These are phyloP conservation scores for Ptychochromis oligacanthus DNA, from an alignment of 2,113 vertebrate genomes.

Conservation along the genomic window DNA sequence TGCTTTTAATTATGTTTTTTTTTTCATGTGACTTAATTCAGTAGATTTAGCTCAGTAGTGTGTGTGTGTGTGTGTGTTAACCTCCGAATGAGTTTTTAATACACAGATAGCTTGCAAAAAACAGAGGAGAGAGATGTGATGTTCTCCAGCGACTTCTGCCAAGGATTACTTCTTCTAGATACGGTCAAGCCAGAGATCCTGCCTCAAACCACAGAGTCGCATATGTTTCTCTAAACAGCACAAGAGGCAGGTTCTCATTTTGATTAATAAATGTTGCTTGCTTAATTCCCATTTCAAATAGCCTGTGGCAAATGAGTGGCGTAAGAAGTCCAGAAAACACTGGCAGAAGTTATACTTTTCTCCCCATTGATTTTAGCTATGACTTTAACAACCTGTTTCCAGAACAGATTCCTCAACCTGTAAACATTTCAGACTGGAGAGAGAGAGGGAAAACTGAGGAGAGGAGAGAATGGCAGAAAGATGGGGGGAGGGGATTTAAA, in stretches of 20 bases:
- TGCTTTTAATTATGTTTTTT: neutral
- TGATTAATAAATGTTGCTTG: neutral
- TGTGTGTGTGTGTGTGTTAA: too few relatives aligned
- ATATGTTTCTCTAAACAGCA: constrained; percentile 12
- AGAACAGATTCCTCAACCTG: constrained; percentile 62
- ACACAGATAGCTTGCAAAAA: neutral
- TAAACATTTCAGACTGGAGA: constrained; percentile 64
- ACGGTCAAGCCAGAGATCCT: constrained; percentile 8
- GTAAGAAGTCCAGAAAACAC: neutral
- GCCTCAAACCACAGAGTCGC: constrained; percentile 28
- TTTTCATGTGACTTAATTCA: neutral
- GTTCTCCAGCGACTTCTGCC: constrained; percentile 12
- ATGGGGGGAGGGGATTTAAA: constrained; percentile 44
- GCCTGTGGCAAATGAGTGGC: neutral
- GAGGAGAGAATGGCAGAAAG: constrained; percentile 24
- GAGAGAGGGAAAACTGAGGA: constrained; percentile 5
- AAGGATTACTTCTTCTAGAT: constrained; percentile 40
- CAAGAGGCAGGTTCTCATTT: constrained; percentile 12
- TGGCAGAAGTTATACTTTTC: constrained; percentile 1
- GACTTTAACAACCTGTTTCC: constrained; percentile 45
- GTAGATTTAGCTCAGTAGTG: neutral
- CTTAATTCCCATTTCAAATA: neutral
- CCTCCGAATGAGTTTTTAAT: neutral
- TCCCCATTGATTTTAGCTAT: constrained; percentile 18
- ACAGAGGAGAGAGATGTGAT: neutral